Evolutionary conservation across 2,797 vertebrate species (phyloP), one percentile per base, ranked within the genome.

Genomic region (Labeo calbasu): DNA sequence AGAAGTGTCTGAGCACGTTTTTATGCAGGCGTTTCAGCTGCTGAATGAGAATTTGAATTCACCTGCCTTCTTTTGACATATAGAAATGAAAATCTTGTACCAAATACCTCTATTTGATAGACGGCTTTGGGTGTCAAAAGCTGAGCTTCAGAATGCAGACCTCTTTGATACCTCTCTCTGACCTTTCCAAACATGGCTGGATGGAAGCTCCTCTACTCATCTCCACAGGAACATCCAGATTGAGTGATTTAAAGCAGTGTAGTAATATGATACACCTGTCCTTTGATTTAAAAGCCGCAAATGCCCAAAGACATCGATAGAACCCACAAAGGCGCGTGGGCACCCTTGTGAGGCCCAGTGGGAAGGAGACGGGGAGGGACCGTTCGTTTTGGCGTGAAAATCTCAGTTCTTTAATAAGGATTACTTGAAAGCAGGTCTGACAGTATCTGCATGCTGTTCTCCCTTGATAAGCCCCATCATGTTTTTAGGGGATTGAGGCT

Each of bases 371-470:
- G 88, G 53, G 76, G 85, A 66, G 76, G 61, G 91, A 89, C 92
- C 88, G 88, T 91, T 92, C 89, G 89, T 91, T 92, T 92, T 90
- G 91, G 89, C 91, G 86, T 91, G 91, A 90, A 91, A 92, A 93
- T 92, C 91, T 91, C 91, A 86, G 91, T 92, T 92, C 92, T 92
- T 94, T 94, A 94, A 94, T 95, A 93, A 94, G 92, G 88, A 91
- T 92, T 90, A 91, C 91, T 91, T 92, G 91, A 95, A 95, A 95
- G 90, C 93, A 90, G 92, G 90, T 91, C 87, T 92, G 92, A 94
- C 93, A 94, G 91, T 95, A 95, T 94, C 93, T 93, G 92, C 93
- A 93, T 91, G 89, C 94, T 95, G 94, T 92, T 91, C 90, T 90
- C 90, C 91, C 88, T 89, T 92, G 94, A 95, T 95, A 94, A 95